Evolutionary conservation across 2,797 vertebrate genomes (phyloP), one percentile per base, ranked within the genome.

Genomic region (Tiaroga cobitis): DNA sequence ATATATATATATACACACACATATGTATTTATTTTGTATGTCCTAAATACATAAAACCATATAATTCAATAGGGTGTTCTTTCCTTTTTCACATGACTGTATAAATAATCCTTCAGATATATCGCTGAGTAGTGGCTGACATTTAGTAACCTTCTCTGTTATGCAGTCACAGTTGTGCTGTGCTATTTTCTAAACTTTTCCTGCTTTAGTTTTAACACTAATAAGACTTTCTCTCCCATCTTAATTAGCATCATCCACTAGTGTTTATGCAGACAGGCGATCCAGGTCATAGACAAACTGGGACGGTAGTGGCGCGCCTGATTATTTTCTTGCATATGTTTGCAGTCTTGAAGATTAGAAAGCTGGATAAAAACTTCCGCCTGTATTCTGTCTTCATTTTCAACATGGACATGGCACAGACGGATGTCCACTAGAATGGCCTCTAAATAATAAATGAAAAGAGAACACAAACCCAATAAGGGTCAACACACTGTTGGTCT

Each of bases 231-330:
- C 86, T 70, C 72, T 70, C 29, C 32, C 4, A 11, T 86, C 89
- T 92, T 93, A 94, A 95, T 94, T 95, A 94, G 92, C 93, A 92
- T 92, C 91, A 94, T 90, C 88, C 88, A 74, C 87, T 69, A 87
- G 91, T 94, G 92, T 94, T 95, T 94, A 92, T 92, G 89, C 86
- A 89, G 81, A 88, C 90, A 65, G 89, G 88, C 89, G 92, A 93
- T 93, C 92, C 90, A 92, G 93, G 93, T 94, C 94, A 94, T 93
- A 92, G 93, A 95, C 93, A 92, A 94, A 93, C 92, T 85, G 90
- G 91, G 90, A 91, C 87, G 87, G 90, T 82, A 92, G 91, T 91
- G 92, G 88, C 88, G 93, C 89, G 90, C 89, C 90, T 91, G 90
- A 70, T 92, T 91, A 90, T 92, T 91, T 91, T 89, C 81, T 89